Evolutionary conservation across 2,113 vertebrate species (phyloP).

Genomic region (Sinocyclocheilus grahami): DNA sequence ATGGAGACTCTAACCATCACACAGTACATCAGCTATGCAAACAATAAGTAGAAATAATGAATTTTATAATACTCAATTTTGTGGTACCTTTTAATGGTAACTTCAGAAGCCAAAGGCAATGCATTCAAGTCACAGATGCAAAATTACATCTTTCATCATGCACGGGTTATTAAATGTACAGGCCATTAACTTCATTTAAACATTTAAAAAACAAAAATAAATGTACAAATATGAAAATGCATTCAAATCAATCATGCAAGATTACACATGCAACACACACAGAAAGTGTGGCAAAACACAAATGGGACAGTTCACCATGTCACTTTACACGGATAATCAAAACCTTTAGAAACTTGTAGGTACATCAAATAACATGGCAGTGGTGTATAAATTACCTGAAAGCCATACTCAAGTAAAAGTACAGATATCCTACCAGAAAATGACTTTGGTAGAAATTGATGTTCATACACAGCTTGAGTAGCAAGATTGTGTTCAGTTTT

Average conservation of each 20-base stretch:
- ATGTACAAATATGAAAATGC: background rate
- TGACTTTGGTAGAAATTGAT: too few species aligned
- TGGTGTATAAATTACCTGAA: too few species aligned
- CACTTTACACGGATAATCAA: background rate
- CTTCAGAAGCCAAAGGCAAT: background rate
- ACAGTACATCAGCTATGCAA: constrained; percentile 6
- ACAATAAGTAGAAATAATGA: background rate
- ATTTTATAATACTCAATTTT: background rate
- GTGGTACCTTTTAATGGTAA: background rate
- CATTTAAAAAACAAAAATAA: background rate
- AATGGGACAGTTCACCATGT: background rate
- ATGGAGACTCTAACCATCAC: background rate
- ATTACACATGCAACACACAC: background rate
- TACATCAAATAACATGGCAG: background rate
- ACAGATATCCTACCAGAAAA: too few species aligned
- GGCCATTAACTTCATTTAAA: background rate
- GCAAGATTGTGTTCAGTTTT: too few species aligned
- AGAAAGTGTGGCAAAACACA: background rate
- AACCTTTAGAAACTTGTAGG: background rate
- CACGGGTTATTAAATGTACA: background rate
- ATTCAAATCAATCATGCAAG: background rate
- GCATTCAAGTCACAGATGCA: background rate
- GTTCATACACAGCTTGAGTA: too few species aligned
- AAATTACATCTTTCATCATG: background rate
- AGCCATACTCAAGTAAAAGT: too few species aligned